Base-by-base conservation (phyloP, 2,888 invertebrate species). In the Thymelicus acteon region DNA sequence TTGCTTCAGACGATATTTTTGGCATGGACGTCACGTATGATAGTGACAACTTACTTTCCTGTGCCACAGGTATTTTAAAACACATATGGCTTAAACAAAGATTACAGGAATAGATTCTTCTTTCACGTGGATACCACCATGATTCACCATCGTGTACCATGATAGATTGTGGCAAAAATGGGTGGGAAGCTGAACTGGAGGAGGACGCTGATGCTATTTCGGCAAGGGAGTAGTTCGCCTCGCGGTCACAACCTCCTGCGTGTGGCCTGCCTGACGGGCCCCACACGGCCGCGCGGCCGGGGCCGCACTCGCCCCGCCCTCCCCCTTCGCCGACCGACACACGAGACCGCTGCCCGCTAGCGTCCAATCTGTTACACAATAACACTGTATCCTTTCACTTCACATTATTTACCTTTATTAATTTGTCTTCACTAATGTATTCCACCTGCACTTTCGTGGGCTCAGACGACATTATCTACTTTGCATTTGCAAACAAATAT, bases 191-290 rank as follows among this genome's bases (percentile, higher is more conserved):
- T 77, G 73, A 80, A 79, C 73, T 67, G 75, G 71, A 84, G 86
- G 87, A 88, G 86, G 87, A 88, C 80, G 82, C 81, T 82, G 88
- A 82, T 86, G 82, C 85, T 88, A 87, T 92, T 92, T 91, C 84
- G 91, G 89, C 89, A 88, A 93, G 94, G 94, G 94, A 92, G 93
- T 93, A 88, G 86, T 93, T 92, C 83, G 87, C 85, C 86, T 90
- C 90, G 90, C 91, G 93, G 95, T 95, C 95, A 94, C 95, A 95
- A 95, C 94, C 94, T 92, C 93, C 92, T 88, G 92, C 92, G 93
- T 91, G 92, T 91, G 93, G 92, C 92, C 91, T 92, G 92, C 92
- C 91, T 92, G 92, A 82, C 90, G 92, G 92, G 95, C 94, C 95
- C 95, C 95, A 94, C 94, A 91, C 93, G 90, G 90, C 89, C 86